These are phyloP conservation scores for Frankliniella intonsa DNA, from an alignment of 2,888 invertebrate species.

Conservation along the genomic window DNA sequence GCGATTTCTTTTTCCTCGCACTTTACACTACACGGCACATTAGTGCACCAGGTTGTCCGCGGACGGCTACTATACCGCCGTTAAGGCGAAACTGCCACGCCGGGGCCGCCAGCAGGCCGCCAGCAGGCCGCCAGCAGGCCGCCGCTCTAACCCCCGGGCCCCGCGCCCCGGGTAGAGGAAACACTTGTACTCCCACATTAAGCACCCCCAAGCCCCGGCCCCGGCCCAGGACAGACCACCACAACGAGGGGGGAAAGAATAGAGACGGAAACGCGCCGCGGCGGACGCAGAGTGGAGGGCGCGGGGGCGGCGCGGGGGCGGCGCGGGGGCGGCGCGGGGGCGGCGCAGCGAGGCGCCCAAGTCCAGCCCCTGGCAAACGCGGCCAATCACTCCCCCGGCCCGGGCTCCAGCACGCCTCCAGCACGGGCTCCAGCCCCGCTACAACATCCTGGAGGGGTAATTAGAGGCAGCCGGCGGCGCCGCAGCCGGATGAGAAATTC, in stretches of 20 bases:
- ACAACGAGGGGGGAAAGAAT: background rate
- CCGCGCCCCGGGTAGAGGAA: background rate
- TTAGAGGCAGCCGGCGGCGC: background rate
- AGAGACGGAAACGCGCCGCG: background rate
- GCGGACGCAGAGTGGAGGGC: background rate
- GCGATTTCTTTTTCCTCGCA: too few species aligned
- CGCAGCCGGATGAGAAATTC: background rate
- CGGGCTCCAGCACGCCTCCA: too few species aligned
- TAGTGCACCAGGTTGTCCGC: too few species aligned
- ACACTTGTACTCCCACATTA: slow-evolving; percentile 6
- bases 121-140: too few species aligned
- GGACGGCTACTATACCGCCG: too few species aligned
- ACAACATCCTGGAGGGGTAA: too few species aligned
- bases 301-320: background rate
- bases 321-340: background rate
- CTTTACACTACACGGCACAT: too few species aligned
- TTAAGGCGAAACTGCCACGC: too few species aligned
- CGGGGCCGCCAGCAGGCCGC: too few species aligned
- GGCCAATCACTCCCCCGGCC: too few species aligned
- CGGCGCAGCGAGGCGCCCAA: background rate
- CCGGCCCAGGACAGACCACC: background rate
- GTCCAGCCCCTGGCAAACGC: too few species aligned
- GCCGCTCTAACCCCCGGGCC: background rate
- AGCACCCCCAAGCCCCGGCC: background rate
- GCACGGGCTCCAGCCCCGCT: too few species aligned